Evolutionary conservation across 2,888 invertebrate species (phyloP).

Genomic region (Phaedon cochleariae): DNA sequence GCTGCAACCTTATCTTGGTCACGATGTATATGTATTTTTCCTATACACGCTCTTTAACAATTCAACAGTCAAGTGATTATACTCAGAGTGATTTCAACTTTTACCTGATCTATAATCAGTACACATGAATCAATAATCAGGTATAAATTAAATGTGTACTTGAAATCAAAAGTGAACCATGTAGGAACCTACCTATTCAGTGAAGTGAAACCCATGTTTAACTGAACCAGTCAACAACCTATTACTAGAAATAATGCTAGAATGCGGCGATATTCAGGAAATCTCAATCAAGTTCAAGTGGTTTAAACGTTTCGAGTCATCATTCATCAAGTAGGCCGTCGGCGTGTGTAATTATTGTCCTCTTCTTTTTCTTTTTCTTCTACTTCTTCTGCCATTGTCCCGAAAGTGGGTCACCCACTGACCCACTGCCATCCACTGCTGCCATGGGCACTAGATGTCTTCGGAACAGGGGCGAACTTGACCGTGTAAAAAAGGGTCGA

Average conservation of each 20-base stretch:
- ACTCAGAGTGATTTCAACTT: no score
- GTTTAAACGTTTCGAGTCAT: no score
- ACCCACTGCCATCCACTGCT: constrained; percentile 61
- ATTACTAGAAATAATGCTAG: not conserved
- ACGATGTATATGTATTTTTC: no score
- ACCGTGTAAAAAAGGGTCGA: not conserved
- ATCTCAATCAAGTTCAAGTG: constrained; percentile 23
- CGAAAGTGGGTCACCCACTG: constrained; percentile 61
- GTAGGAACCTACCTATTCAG: not conserved
- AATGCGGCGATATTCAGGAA: constrained; percentile 6
- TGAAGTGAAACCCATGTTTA: not conserved
- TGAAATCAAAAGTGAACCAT: not conserved
- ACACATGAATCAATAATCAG: not conserved
- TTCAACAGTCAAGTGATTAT: no score
- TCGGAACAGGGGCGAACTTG: constrained; percentile 25
- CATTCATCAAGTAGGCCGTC: constrained; percentile 28
- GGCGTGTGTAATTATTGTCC: constrained; percentile 13
- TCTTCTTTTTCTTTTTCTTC: not conserved
- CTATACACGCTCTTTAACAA: no score
- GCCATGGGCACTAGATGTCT: constrained; percentile 43
- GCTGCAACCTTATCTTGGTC: no score
- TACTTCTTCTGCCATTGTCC: constrained; percentile 15
- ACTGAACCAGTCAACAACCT: not conserved
- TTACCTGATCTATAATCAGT: no score
- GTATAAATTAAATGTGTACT: not conserved